Evolutionary conservation across 1,140 invertebrate genomes (phyloP).

Genomic region (Elysia chlorotica): DNA sequence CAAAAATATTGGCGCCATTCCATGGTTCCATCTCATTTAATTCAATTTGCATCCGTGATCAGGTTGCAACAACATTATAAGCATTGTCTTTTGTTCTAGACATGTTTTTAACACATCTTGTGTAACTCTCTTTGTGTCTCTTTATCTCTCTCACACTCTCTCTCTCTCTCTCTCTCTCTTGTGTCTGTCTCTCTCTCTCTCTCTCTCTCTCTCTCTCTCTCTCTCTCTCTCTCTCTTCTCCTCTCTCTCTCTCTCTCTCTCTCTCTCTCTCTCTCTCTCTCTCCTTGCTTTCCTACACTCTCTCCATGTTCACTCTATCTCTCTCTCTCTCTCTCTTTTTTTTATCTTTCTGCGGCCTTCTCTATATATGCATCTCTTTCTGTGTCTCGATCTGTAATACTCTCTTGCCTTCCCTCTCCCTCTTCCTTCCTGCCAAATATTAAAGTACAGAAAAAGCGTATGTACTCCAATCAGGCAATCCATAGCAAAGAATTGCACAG

Average conservation of each 20-base stretch:
- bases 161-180: slow-evolving; percentile 1
- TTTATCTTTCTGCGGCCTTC: background rate
- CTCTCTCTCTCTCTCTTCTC: background rate
- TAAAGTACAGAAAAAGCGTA: no score
- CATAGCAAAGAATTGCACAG: no score
- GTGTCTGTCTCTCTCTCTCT: background rate
- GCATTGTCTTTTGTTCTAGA: no score
- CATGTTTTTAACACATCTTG: no score
- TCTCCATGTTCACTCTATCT: background rate
- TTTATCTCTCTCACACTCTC: background rate
- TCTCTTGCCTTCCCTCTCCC: background rate
- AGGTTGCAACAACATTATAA: no score
- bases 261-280: background rate
- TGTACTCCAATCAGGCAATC: no score
- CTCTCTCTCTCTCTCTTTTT: slow-evolving; percentile 19
- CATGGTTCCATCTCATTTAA: no score
- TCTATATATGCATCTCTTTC: slow-evolving; percentile 3
- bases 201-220: background rate
- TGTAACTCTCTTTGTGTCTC: background rate
- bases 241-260: slow-evolving; percentile 5
- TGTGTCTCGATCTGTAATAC: background rate
- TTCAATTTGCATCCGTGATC: background rate
- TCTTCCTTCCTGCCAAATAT: background rate
- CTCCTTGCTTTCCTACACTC: background rate
- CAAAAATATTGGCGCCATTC: no score